Conservation (phyloP, 1,140 invertebrate species). For the Drosophila gunungcola region DNA sequence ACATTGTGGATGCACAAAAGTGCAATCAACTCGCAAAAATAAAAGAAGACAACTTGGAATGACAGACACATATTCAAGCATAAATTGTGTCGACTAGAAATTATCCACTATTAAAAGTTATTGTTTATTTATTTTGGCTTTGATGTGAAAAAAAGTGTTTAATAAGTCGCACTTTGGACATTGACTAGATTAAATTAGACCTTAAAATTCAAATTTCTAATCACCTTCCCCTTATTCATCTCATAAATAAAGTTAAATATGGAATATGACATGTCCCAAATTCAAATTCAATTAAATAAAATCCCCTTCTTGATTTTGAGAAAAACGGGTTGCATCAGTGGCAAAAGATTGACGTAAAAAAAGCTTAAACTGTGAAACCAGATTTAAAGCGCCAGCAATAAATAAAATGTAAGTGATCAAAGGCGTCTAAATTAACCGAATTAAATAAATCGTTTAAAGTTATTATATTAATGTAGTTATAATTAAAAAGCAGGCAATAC, state of each 20-base stretch:
- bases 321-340: constrained; percentile 19
- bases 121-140: background rate
- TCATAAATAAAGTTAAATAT: background rate
- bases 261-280: background rate
- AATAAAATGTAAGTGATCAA: background rate
- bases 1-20: constrained; percentile 56
- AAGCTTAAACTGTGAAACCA: constrained; percentile 23
- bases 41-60: constrained; percentile 58
- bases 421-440: no score
- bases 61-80: constrained; percentile 6
- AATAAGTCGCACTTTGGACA: no score
- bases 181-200: background rate
- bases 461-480: no score
- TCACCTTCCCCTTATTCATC: background rate
- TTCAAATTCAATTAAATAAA: background rate
- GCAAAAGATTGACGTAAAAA: constrained; percentile 7
- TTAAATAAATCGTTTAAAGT: background rate
- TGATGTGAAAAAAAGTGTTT: background rate
- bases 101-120: constrained; percentile 6
- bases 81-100: background rate
- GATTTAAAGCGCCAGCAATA: constrained; percentile 27
- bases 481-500: background rate
- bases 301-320: background rate
- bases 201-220: background rate
- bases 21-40: constrained; percentile 70